Conservation (phyloP, 2,888 invertebrate species). For the Lepidochrysops patricia region DNA sequence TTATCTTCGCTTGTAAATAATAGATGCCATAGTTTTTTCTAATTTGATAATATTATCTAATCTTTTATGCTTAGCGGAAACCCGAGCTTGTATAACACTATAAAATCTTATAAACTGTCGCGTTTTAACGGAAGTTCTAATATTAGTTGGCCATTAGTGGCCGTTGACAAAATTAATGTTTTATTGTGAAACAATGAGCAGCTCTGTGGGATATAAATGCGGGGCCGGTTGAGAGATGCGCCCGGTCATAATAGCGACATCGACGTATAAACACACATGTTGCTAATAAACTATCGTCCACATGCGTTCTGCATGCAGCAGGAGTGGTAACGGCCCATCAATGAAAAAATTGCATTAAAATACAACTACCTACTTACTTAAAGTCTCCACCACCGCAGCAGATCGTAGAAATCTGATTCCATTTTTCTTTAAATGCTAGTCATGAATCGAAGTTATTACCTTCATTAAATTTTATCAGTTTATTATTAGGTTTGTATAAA, state of each 20-base stretch:
- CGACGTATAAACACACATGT: slow-evolving; percentile 30
- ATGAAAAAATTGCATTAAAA: background rate
- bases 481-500: no score
- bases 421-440: no score
- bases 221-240: slow-evolving; percentile 51
- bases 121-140: slow-evolving; percentile 58
- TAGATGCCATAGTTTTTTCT: no score
- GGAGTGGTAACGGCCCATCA: background rate
- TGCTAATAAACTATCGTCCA: background rate
- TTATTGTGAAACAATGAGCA: slow-evolving; percentile 72
- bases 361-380: no score
- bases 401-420: no score
- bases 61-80: background rate
- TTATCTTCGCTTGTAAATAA: background rate
- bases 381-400: no score
- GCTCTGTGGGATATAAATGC: slow-evolving; percentile 59
- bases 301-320: background rate
- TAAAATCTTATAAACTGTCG: background rate
- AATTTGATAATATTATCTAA: no score
- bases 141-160: slow-evolving; percentile 53
- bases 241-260: slow-evolving; percentile 41
- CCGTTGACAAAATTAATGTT: slow-evolving; percentile 70
- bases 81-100: background rate
- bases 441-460: no score
- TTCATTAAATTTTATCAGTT: no score